Evolutionary conservation across 1,140 invertebrate species (phyloP).

Genomic region (Elymnias hypermnestra): DNA sequence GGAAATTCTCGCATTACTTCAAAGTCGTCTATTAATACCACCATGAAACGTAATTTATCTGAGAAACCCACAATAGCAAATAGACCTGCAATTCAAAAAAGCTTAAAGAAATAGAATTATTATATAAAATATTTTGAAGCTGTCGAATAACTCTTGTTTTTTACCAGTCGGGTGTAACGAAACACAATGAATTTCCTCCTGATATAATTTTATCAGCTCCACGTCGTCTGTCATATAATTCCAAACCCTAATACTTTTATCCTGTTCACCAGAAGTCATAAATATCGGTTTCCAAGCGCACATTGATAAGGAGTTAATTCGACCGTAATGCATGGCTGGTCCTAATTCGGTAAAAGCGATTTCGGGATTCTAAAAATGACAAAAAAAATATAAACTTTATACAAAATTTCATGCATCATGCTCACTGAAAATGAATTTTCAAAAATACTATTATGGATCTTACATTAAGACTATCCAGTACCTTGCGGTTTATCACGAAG

Average conservation of each 20-base stretch:
- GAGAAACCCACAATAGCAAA: constrained; percentile 93
- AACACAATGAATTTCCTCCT: constrained; percentile 87
- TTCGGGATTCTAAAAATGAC: constrained; percentile 55
- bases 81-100: constrained; percentile 82
- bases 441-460: no score
- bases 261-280: constrained; percentile 87
- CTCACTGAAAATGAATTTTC: no score
- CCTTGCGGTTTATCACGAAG: no score
- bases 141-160: no score
- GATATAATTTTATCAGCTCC: constrained; percentile 88
- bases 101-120: no score
- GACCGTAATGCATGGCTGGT: constrained; percentile 86
- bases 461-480: no score
- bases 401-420: background rate
- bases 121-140: no score
- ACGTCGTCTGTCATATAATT: constrained; percentile 89
- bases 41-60: constrained; percentile 91
- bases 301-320: constrained; percentile 85
- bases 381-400: background rate
- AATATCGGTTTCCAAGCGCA: constrained; percentile 93
- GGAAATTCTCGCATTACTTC: constrained; percentile 85
- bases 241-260: constrained; percentile 92
- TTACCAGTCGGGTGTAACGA: constrained; percentile 86
- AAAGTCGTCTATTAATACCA: constrained; percentile 92
- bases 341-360: constrained; percentile 77